A percentile compares a stretch with the other conserved stretches of the same genome.
These are phyloP conservation scores for Mellivora capensis DNA, from an alignment of 2,113 vertebrate genomes.

Conservation along the genomic window DNA sequence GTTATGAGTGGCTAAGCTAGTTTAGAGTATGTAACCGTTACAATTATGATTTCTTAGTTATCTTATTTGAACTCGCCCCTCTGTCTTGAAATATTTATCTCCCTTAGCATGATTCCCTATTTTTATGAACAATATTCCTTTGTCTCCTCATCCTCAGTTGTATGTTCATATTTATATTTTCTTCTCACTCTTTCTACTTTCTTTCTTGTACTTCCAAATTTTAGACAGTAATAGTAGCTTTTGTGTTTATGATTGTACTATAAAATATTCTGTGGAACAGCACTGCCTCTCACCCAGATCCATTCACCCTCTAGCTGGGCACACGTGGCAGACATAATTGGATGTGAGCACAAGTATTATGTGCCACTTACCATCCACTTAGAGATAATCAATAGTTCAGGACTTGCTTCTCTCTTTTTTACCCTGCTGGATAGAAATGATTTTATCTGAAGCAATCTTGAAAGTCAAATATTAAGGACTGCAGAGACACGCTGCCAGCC, in stretches of 20 bases:
- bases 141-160: background rate
- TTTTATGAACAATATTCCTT: background rate
- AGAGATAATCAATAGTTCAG: background rate
- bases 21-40: background rate
- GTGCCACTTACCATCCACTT: background rate
- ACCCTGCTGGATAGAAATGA: background rate
- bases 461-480: background rate
- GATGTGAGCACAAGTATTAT: background rate
- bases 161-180: background rate
- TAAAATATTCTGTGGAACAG: background rate
- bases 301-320: background rate
- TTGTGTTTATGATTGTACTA: background rate
- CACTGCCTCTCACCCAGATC: background rate
- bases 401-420: background rate
- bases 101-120: background rate
- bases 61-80: background rate
- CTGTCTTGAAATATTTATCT: background rate
- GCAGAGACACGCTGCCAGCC: background rate
- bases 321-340: background rate
- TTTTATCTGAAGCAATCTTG: background rate
- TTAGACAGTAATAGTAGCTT: background rate
- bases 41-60: background rate
- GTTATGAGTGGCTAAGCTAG: background rate
- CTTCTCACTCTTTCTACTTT: background rate
- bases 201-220: background rate